Base-by-base conservation (phyloP, 2,888 invertebrate genomes). In the Mellilla xanthometata region DNA sequence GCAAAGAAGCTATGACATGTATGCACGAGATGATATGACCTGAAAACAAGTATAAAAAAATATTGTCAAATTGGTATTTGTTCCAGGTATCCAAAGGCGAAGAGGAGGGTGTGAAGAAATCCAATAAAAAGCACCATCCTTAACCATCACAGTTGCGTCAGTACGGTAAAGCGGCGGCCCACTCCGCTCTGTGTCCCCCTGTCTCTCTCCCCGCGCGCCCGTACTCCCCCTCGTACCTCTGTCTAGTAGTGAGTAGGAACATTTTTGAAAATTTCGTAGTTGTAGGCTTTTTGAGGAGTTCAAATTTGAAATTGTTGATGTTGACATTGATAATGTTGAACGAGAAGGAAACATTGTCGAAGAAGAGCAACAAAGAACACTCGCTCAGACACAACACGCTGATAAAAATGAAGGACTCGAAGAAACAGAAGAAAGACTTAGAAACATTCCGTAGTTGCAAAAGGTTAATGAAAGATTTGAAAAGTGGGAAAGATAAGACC, bases 71-170 rank as follows among this genome's bases (percentile, higher is more conserved):
- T 5, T 19, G 2, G 3, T 6, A 1, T 5, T 19, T 6, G 4
- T 38, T 30, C 1, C 59, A 87, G 87, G 81, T 89, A 23, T 78
- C 88, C 28, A 86, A 84, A 58, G 92, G 93, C 50, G 95, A 96
- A 64, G 95, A 96, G 74, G 96, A 96, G 73, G 95, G 96, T 72
- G 93, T 94, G 79, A 94, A 94, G 90, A 94, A 94, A 81, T 93
- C 93, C 66, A 94, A 94, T 83, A 94, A 93, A 85, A 93, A 92
- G 76, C 93, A 93, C 77, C 91, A 91, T 90, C 93, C 93, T 93
- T 93, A 93, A 93, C 93, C 85, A 81, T 84, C 85, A 84, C 66
- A 76, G 55, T 63, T 66, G 67, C 65, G 61, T 87, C 87, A 86
- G 87, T 87, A 86, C 84, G 69, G 83, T 77, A 76, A 72, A 76